A percentile compares a stretch with the other conserved stretches of the same genome.
Conservation (phyloP, 2,888 invertebrate species). For the Eupithecia tripunctaria region DNA sequence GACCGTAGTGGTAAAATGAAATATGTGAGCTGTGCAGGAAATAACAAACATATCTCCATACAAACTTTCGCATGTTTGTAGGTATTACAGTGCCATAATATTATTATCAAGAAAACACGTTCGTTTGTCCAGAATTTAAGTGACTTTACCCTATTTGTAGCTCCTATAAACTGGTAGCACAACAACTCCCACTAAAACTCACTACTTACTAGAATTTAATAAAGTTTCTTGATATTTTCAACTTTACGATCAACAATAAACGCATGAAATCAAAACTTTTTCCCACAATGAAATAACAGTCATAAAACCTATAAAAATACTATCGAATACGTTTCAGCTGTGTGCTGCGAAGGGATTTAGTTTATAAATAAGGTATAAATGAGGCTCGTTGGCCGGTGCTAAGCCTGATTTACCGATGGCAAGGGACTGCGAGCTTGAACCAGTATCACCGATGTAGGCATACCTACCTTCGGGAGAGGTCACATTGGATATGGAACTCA, state of each 20-base stretch:
- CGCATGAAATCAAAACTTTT: slow-evolving; percentile 38
- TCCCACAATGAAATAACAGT: slow-evolving; percentile 43
- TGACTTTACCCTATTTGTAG: background rate
- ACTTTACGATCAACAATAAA: slow-evolving; percentile 35
- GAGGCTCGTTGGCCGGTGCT: slow-evolving; percentile 69
- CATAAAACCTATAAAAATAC: slow-evolving; percentile 60
- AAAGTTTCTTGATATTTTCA: slow-evolving; percentile 20
- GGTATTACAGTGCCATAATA: background rate
- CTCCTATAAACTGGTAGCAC: slow-evolving; percentile 4
- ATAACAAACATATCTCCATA: background rate
- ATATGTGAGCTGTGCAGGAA: background rate
- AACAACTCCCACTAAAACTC: slow-evolving; percentile 19
- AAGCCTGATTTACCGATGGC: slow-evolving; percentile 80
- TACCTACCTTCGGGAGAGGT: slow-evolving; percentile 25
- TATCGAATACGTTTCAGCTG: slow-evolving; percentile 50
- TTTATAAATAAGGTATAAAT: slow-evolving; percentile 80
- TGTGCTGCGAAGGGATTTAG: slow-evolving; percentile 57
- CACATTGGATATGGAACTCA: slow-evolving; percentile 13
- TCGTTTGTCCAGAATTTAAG: background rate
- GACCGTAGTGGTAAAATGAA: too few relatives aligned
- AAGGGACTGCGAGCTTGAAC: slow-evolving; percentile 50
- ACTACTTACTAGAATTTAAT: slow-evolving; percentile 14
- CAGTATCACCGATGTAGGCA: slow-evolving; percentile 29
- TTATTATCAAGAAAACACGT: background rate
- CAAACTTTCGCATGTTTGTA: background rate